Conservation (phyloP, 1,140 invertebrate species). For the Zaprionus camerounensis region DNA sequence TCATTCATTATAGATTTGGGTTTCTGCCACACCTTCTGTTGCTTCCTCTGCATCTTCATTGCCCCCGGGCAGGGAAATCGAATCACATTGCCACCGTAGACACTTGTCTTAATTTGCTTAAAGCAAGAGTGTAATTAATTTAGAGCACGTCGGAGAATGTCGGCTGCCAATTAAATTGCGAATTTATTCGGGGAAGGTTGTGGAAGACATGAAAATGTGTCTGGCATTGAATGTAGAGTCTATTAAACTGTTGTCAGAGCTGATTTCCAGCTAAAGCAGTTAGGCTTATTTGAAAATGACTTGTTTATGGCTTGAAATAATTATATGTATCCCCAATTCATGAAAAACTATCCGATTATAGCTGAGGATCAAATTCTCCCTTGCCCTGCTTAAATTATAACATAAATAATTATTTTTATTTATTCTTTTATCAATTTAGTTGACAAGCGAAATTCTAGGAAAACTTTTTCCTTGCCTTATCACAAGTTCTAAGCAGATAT, state of each 20-base stretch:
- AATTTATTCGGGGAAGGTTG: constrained; percentile 2
- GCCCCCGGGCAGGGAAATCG: constrained; percentile 4
- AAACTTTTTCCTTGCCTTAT: neutral
- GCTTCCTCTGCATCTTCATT: too few relatives aligned
- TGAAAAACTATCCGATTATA: neutral
- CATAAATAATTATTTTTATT: neutral
- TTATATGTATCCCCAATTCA: neutral
- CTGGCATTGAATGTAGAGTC: neutral
- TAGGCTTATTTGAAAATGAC: neutral
- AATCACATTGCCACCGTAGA: constrained; percentile 33
- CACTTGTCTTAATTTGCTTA: constrained; percentile 25
- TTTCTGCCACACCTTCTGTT: neutral
- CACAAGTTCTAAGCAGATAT: neutral
- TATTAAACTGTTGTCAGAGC: too few relatives aligned
- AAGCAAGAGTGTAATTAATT: constrained; percentile 32
- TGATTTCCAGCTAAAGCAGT: neutral
- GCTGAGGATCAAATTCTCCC: too few relatives aligned
- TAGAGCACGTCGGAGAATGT: constrained; percentile 1
- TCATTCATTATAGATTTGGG: constrained; percentile 43
- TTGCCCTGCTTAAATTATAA: too few relatives aligned
- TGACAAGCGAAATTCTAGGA: neutral
- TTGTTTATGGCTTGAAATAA: neutral
- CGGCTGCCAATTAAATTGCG: constrained; percentile 28
- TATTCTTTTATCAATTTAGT: neutral
- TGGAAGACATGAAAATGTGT: neutral